Conservation (phyloP, 2,797 vertebrate species). For the Scyliorhinus canicula region DNA sequence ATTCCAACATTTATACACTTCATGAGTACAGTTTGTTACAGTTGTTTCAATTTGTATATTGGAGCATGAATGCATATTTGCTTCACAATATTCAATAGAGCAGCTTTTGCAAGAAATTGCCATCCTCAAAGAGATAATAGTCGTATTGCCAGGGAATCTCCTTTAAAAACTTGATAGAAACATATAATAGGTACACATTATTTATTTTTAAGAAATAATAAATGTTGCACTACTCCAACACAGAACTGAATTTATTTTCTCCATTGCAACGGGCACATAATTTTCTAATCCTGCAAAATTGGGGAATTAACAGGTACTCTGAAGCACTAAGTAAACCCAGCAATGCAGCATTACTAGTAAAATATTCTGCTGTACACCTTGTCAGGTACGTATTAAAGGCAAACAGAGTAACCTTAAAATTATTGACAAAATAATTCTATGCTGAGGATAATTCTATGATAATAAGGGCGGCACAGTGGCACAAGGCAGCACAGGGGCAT, state of each 20-base stretch:
- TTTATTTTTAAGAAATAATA: neutral
- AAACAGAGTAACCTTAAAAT: neutral
- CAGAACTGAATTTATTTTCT: neutral
- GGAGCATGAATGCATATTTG: neutral
- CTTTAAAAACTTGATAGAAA: neutral
- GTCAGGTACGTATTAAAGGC: neutral
- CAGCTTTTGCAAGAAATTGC: neutral
- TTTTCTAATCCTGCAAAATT: neutral
- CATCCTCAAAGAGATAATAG: neutral
- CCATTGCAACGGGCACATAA: neutral
- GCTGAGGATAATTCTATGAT: too few species aligned
- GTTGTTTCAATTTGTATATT: neutral
- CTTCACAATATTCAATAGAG: neutral
- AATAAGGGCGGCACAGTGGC: too few species aligned
- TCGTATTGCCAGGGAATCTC: neutral
- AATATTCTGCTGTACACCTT: neutral
- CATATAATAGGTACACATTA: neutral
- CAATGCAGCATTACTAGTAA: neutral
- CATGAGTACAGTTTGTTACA: neutral
- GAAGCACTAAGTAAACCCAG: neutral
- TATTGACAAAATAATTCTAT: neutral
- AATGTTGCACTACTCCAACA: neutral
- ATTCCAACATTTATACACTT: neutral
- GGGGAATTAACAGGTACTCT: neutral
- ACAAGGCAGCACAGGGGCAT: too few species aligned